These are phyloP conservation scores for Clunio marinus DNA, from an alignment of 2,888 invertebrate genomes.

Conservation along the genomic window DNA sequence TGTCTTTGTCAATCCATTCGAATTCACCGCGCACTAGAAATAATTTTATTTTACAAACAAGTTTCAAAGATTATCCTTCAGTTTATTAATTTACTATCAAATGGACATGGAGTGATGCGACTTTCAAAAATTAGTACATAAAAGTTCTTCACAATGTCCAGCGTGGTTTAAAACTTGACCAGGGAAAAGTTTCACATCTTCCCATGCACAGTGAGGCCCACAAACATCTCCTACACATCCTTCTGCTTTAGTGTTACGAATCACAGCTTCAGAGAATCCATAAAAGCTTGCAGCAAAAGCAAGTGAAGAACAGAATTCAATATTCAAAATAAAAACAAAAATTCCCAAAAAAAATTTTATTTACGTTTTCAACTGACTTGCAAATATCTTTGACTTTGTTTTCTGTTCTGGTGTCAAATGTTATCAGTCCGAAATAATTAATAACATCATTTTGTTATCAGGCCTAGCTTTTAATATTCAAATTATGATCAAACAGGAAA, in stretches of 20 bases:
- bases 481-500: too few relatives aligned
- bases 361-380: too few relatives aligned
- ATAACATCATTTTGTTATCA: too few relatives aligned
- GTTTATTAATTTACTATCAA: not conserved
- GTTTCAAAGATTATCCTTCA: not conserved
- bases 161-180: not conserved
- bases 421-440: too few relatives aligned
- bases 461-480: too few relatives aligned
- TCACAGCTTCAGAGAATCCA: not conserved
- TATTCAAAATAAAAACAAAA: too few relatives aligned
- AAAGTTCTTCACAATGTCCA: not conserved
- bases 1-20: not conserved
- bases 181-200: not conserved
- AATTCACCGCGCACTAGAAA: conserved; percentile 7
- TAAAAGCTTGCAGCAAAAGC: too few relatives aligned
- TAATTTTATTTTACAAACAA: not conserved
- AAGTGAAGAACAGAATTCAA: too few relatives aligned
- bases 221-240: not conserved
- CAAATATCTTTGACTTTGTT: too few relatives aligned
- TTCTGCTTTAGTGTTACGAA: not conserved
- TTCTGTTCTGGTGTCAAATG: too few relatives aligned
- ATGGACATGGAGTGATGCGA: not conserved
- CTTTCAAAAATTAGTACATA: not conserved
- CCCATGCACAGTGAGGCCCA: not conserved
- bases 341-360: too few relatives aligned